A percentile compares a stretch with the other conserved stretches of the same genome.
Evolutionary conservation across 2,113 vertebrate species (phyloP).

Genomic region (Phalacrocorax brasilianus): DNA sequence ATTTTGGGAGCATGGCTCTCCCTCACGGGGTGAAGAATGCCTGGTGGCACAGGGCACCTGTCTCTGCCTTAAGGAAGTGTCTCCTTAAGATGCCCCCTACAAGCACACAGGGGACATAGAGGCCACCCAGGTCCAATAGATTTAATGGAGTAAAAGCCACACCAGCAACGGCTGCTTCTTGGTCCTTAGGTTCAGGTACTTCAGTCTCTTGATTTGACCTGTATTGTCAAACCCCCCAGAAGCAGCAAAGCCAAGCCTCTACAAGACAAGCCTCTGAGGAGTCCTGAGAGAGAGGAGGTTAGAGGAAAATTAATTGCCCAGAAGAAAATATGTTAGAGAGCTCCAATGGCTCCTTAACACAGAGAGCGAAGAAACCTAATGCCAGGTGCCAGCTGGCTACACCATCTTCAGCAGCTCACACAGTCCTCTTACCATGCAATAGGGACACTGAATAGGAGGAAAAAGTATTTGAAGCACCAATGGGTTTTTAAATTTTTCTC

Average conservation of each 20-base stretch:
- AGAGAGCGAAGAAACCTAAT: neutral
- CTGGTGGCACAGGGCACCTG: neutral
- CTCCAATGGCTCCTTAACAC: neutral
- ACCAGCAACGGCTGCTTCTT: neutral
- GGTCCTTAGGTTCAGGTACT: neutral
- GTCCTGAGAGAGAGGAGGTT: neutral
- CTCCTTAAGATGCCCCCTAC: neutral
- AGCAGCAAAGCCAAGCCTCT: neutral
- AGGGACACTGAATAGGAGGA: neutral
- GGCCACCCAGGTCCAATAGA: neutral
- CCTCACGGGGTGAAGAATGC: accelerated
- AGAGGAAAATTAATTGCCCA: neutral
- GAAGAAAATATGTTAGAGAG: neutral
- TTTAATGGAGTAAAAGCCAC: neutral
- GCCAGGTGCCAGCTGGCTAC: neutral
- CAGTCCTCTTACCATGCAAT: neutral
- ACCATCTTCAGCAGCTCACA: neutral
- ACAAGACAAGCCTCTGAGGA: neutral
- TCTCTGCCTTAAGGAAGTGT: neutral
- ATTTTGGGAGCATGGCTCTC: neutral
- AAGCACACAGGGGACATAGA: neutral
- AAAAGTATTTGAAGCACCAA: neutral
- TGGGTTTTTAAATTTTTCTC: neutral
- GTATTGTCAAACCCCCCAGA: neutral
- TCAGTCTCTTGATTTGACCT: neutral